These are phyloP conservation scores for Philopedon plagiatum DNA, from an alignment of 2,888 invertebrate species.

Conservation along the genomic window DNA sequence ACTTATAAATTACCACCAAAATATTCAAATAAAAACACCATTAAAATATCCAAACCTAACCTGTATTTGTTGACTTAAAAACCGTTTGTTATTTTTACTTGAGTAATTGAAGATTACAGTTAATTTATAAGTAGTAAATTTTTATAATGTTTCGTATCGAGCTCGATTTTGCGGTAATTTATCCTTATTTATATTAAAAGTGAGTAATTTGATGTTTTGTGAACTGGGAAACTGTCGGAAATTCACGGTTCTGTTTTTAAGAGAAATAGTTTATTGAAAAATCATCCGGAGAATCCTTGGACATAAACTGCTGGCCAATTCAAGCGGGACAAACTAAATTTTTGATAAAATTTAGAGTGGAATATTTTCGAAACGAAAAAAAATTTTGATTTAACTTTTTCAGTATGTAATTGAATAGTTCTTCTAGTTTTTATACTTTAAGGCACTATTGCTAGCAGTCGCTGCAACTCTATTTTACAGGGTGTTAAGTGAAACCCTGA, in stretches of 20 bases:
- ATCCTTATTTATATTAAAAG: constrained; percentile 1
- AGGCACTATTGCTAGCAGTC: too few species aligned
- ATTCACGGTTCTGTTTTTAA: not conserved
- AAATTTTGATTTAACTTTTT: too few species aligned
- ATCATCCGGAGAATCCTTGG: not conserved
- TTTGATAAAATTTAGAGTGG: too few species aligned
- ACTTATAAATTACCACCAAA: not conserved
- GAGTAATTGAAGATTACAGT: constrained; percentile 4
- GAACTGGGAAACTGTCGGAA: not conserved
- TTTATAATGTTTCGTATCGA: not conserved
- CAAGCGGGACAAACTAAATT: too few species aligned
- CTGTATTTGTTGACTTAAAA: not conserved
- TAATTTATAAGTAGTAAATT: constrained; percentile 8
- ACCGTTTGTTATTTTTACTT: not conserved
- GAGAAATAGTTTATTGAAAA: not conserved
- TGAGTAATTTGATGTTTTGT: not conserved
- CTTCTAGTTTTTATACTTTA: too few species aligned
- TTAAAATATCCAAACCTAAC: not conserved
- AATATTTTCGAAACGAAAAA: too few species aligned
- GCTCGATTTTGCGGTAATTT: not conserved
- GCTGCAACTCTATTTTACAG: too few species aligned
- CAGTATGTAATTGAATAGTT: too few species aligned
- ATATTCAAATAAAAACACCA: not conserved
- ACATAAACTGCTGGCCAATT: too few species aligned
- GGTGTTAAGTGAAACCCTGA: too few species aligned